A percentile compares a stretch with the other conserved stretches of the same genome.
These are phyloP conservation scores for Eupeodes corollae DNA, from an alignment of 1,140 invertebrate species.

Conservation along the genomic window DNA sequence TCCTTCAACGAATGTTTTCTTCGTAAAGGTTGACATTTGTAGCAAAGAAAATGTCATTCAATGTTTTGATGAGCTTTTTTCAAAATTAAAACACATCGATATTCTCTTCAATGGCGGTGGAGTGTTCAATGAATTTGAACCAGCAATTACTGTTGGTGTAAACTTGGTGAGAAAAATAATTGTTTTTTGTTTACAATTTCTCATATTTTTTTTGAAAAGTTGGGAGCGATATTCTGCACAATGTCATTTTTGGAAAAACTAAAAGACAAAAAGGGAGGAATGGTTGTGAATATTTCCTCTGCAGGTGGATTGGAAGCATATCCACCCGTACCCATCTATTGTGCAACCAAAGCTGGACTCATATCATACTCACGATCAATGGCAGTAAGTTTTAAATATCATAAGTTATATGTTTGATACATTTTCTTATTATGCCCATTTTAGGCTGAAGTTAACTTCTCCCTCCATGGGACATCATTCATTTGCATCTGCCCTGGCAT, in stretches of 20 bases:
- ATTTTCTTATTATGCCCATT: not conserved
- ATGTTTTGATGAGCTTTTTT: too few relatives aligned
- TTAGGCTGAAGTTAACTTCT: not conserved
- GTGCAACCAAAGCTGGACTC: slow-evolving; percentile 34
- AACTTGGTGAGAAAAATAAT: too few relatives aligned
- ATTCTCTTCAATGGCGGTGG: too few relatives aligned
- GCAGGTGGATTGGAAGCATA: slow-evolving; percentile 38
- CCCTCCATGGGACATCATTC: not conserved
- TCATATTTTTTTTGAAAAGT: too few relatives aligned
- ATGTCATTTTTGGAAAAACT: slow-evolving; percentile 38
- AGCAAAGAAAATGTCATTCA: too few relatives aligned
- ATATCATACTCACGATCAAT: slow-evolving; percentile 28
- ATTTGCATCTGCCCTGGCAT: not conserved
- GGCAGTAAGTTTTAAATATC: slow-evolving; percentile 7
- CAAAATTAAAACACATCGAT: too few relatives aligned
- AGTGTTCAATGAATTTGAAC: too few relatives aligned
- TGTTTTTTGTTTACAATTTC: too few relatives aligned
- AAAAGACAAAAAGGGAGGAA: slow-evolving; percentile 43
- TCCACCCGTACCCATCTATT: slow-evolving; percentile 25
- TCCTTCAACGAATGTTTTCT: too few relatives aligned
- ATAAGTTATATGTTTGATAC: not conserved
- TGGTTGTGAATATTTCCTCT: slow-evolving; percentile 48
- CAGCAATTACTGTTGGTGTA: too few relatives aligned
- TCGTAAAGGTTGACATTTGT: too few relatives aligned
- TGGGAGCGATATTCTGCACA: not conserved